These are phyloP conservation scores for Varecia variegata DNA, from an alignment of 2,797 vertebrate species.

Conservation along the genomic window DNA sequence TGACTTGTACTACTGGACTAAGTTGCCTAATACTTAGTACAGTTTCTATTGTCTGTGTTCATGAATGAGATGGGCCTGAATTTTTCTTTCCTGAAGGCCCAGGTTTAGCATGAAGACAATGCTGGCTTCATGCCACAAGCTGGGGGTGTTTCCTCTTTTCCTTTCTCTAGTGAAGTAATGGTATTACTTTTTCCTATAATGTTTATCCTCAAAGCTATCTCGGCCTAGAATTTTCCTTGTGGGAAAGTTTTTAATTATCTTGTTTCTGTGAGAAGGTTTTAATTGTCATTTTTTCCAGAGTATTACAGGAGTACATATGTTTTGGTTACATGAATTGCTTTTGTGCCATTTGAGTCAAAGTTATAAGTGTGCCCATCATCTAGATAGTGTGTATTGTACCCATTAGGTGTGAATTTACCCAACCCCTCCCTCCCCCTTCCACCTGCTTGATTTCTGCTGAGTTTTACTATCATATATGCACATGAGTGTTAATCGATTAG, in stretches of 20 bases:
- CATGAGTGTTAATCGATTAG: too few species aligned
- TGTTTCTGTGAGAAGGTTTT: not conserved
- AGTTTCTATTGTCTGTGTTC: not conserved
- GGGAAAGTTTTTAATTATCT: not conserved
- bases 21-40: not conserved
- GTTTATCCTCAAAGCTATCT: not conserved
- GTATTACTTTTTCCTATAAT: not conserved
- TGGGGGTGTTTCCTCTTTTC: not conserved
- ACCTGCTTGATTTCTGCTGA: too few species aligned
- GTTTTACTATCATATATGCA: too few species aligned
- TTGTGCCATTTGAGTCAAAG: too few species aligned
- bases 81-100: not conserved
- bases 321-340: too few species aligned
- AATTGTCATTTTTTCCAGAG: not conserved
- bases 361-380: too few species aligned
- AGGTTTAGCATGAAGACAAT: not conserved
- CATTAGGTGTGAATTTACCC: too few species aligned
- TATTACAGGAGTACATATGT: too few species aligned
- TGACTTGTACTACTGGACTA: not conserved
- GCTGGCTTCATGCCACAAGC: not conserved
- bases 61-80: not conserved
- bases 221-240: not conserved
- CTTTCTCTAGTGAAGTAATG: not conserved
- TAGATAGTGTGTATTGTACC: accelerated
- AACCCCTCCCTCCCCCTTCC: too few species aligned